Percentiles rank a stretch among this genome's conserved stretches.
Conservation (phyloP, 2,113 vertebrate genomes). For the Aspiorhynchus laticeps region DNA sequence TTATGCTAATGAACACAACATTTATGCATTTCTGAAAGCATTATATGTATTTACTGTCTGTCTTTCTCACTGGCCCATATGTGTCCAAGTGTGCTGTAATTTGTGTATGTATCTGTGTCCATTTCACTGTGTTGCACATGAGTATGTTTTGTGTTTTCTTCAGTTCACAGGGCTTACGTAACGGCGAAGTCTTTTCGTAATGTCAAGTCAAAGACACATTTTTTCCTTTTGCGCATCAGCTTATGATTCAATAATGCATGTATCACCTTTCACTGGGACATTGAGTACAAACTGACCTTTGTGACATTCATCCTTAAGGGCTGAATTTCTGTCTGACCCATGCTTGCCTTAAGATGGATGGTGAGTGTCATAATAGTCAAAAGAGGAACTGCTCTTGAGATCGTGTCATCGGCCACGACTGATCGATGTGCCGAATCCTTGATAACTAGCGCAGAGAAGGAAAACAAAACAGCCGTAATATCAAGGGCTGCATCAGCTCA, state of each 20-base stretch:
- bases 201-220: constrained; percentile 40
- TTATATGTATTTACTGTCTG: constrained; percentile 3
- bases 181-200: constrained; percentile 10
- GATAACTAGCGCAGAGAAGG: neutral
- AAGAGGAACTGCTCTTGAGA: constrained; percentile 3
- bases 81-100: constrained; percentile 12
- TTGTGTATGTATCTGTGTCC: constrained; percentile 59
- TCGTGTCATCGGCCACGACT: neutral
- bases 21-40: constrained; percentile 14
- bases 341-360: constrained; percentile 38
- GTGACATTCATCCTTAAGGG: constrained; percentile 42
- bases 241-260: constrained; percentile 45
- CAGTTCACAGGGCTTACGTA: constrained; percentile 33
- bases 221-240: constrained; percentile 32
- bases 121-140: constrained; percentile 37
- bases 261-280: constrained; percentile 39
- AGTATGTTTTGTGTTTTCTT: constrained; percentile 43
- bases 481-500: neutral
- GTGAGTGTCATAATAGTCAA: constrained; percentile 42
- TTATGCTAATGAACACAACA: constrained; percentile 12
- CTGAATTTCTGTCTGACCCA: constrained; percentile 27
- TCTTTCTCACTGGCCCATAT: constrained; percentile 13
- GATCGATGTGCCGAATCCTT: neutral
- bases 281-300: constrained; percentile 41
- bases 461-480: constrained; percentile 17